Evolutionary conservation across 2,888 invertebrate genomes (phyloP), one percentile per base, ranked within the genome.

Genomic region (Drosophila anceps): DNA sequence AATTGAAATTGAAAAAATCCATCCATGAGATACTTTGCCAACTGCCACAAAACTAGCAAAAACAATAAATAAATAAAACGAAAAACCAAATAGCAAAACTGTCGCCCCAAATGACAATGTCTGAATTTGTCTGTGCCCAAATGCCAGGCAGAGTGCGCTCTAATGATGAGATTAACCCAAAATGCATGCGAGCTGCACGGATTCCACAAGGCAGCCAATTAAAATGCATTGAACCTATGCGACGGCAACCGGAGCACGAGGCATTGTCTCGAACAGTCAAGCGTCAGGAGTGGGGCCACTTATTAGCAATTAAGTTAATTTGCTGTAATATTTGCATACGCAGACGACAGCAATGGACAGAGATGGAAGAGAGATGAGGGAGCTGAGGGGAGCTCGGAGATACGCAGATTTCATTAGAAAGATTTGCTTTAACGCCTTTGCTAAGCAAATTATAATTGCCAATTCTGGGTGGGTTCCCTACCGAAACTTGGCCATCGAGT

Each of bases 281-380:
- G 60, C 20, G 33, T 33, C 18, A 13, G 13, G 50, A 15, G 48
- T 46, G 46, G 44, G 54, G 53, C 81, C 79, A 85, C 91, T 92
- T 90, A 90, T 91, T 91, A 91, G 90, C 90, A 91, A 90, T 92
- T 91, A 91, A 92, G 92, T 92, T 91, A 91, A 92, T 92, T 93
- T 91, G 74, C 80, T 64, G 86, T 81, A 82, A 73, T 89, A 84
- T 84, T 81, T 84, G 76, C 81, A 92, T 92, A 87, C 91, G 85
- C 92, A 92, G 93, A 92, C 92, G 92, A 91, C 90, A 82, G 77
- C 73, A 76, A 73, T 67, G 58, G 73, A 7, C 27, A 18, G 9
- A 4, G 27, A 15, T 4, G 27, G 27, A 31, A 10, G 43, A 4
- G 15, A 13, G 33, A 13, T n/a, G 73, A 55, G 8, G 20, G 15